A percentile compares a stretch with the other conserved stretches of the same genome.
Conservation (phyloP, 2,888 invertebrate species). For the Tridacna gigas region DNA sequence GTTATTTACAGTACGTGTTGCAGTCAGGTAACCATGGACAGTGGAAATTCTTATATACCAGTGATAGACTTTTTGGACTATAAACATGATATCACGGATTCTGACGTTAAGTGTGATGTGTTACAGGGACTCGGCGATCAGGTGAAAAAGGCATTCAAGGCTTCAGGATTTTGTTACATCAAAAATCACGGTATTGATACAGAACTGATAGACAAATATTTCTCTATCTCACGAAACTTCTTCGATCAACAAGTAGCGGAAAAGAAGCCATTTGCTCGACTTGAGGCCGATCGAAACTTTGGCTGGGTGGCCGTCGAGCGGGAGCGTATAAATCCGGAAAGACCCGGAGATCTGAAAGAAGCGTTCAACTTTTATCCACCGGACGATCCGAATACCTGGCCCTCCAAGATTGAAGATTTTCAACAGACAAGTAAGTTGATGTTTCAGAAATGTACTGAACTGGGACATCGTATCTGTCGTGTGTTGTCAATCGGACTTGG, state of each 20-base stretch:
- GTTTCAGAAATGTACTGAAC: slow-evolving; percentile 26
- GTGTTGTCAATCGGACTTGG: slow-evolving; percentile 42
- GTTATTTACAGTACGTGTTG: no score
- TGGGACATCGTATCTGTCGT: slow-evolving; percentile 29
- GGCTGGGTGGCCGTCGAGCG: slow-evolving; percentile 53
- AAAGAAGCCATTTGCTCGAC: background rate
- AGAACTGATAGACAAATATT: slow-evolving; percentile 2
- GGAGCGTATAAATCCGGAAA: slow-evolving; percentile 48
- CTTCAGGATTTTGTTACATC: slow-evolving; percentile 56
- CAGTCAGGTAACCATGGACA: no score
- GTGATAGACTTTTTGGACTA: slow-evolving; percentile 23
- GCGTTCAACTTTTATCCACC: slow-evolving; percentile 52
- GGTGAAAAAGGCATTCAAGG: slow-evolving; percentile 38
- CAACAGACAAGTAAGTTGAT: slow-evolving; percentile 18
- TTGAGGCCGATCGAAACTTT: slow-evolving; percentile 10
- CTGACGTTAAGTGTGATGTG: background rate
- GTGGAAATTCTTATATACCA: slow-evolving; percentile 7
- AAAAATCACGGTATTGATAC: slow-evolving; percentile 58
- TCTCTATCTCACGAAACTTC: slow-evolving; percentile 34
- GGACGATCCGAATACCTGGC: slow-evolving; percentile 30
- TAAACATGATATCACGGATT: background rate
- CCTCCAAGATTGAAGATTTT: slow-evolving; percentile 47
- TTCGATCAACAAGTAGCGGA: slow-evolving; percentile 47
- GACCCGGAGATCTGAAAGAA: slow-evolving; percentile 59
- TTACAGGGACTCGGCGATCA: slow-evolving; percentile 34